Base-by-base conservation (phyloP, 1,140 invertebrate genomes). In the Drosophila santomea region DNA sequence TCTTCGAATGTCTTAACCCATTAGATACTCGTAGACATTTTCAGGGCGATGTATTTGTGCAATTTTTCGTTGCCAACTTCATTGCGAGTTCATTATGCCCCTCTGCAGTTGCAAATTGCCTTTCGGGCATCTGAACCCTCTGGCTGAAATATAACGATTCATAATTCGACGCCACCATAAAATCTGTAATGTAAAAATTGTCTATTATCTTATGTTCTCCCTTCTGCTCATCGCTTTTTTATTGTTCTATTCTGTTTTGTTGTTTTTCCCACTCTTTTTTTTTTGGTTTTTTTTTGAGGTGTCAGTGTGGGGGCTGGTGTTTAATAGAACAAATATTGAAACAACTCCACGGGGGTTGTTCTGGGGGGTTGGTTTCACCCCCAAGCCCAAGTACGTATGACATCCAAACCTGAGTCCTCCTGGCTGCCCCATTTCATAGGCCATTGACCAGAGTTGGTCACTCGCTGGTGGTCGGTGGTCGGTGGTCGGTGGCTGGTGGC, bases 261-360 rank as follows among this genome's bases (percentile, higher is more conserved):
- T 32, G 17, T 67, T 39, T 43, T 38, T 17, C n/a, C 38, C 20
- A n/a, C n/a, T 2, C 1, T 74, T 54, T 57, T 38, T 48, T 45
- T 57, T 44, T 20, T 52, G 56, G 35, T 4, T 39, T 28, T 54
- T 43, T 43, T 17, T 36, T 17, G 52, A 11, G 36, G 43, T 44
- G 43, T 44, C 10, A 14, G 12, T 47, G 15, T 15, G 23, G 14
- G 47, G 44, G 20, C 44, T 52, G 62, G 63, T 67, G 82, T 74
- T 88, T 86, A 85, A 78, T 86, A 86, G 63, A 88, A 79, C 74
- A 86, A 88, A 86, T 86, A 86, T 88, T 88, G 79, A 59, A 79
- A 76, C 79, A 74, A 69, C 77, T 47, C 62, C 45, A 61, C 43
- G 43, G 58, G 61, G 62, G 58, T 47, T 36, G 56, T 25, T 17